Conservation (phyloP, 2,797 vertebrate genomes). For the Myotis planiceps region DNA sequence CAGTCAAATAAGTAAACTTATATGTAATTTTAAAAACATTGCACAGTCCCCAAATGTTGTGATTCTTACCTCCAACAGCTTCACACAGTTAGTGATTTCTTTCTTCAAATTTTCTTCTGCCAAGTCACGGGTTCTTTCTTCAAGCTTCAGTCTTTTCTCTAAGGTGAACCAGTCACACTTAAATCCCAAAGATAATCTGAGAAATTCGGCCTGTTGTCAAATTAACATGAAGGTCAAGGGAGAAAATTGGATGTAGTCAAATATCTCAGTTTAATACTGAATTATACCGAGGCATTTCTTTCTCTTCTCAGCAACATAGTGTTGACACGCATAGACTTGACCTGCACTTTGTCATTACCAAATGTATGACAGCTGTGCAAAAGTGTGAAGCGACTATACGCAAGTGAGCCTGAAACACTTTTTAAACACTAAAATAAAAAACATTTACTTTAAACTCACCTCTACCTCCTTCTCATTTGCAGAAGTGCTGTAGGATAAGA, state of each 20-base stretch:
- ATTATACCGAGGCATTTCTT: background rate
- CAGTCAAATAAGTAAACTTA: background rate
- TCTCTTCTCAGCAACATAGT: no score
- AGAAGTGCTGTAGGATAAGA: slow-evolving; percentile 87
- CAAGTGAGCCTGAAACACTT: background rate
- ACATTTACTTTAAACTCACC: slow-evolving; percentile 85
- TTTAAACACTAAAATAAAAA: background rate
- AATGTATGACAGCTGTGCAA: rapidly evolving
- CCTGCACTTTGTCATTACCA: background rate
- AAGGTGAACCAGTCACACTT: slow-evolving; percentile 99
- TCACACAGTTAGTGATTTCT: slow-evolving; percentile 94
- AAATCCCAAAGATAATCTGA: slow-evolving; percentile 95
- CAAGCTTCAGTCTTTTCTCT: slow-evolving; percentile 96
- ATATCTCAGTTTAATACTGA: background rate
- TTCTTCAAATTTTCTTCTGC: slow-evolving; percentile 96
- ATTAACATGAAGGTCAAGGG: background rate
- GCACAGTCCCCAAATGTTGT: no score
- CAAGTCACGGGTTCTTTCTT: slow-evolving; percentile 95
- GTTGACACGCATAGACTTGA: background rate
- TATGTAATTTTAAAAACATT: rapidly evolving
- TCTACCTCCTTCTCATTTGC: slow-evolving; percentile 95
- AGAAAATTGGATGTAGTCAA: background rate
- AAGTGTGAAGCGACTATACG: rapidly evolving
- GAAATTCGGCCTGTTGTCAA: slow-evolving; percentile 93
- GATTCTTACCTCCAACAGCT: slow-evolving; percentile 91